These are phyloP conservation scores for Thyatira batis DNA, from an alignment of 2,888 invertebrate species.

Conservation along the genomic window DNA sequence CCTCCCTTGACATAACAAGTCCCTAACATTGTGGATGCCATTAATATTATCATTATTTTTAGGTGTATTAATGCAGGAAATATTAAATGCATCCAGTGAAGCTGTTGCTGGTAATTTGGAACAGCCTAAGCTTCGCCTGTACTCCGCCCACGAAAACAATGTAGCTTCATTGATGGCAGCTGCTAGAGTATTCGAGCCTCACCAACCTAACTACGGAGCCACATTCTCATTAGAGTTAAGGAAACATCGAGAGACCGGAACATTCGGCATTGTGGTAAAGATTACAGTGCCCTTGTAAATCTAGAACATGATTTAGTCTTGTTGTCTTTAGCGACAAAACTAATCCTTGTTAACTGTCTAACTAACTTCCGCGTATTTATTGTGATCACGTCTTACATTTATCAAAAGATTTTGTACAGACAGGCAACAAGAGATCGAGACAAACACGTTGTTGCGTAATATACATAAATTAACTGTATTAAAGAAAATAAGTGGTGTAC, in stretches of 20 bases:
- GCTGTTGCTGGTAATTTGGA: constrained; percentile 63
- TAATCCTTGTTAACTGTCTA: background rate
- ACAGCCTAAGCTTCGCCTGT: constrained; percentile 71
- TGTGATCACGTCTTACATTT: background rate
- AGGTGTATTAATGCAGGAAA: constrained; percentile 77
- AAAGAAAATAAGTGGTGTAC: no score
- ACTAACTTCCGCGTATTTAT: background rate
- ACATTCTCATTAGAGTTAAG: constrained; percentile 81
- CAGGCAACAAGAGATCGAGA: background rate
- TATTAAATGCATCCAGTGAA: constrained; percentile 69
- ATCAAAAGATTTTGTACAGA: background rate
- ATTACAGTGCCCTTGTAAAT: background rate
- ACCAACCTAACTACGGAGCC: constrained; percentile 82
- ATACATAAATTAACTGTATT: no score
- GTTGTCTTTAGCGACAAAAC: background rate
- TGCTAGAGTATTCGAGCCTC: constrained; percentile 77
- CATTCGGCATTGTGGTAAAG: constrained; percentile 74
- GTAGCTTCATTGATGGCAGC: constrained; percentile 82
- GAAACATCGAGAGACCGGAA: constrained; percentile 35
- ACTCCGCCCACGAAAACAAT: constrained; percentile 85
- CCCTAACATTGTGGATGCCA: background rate
- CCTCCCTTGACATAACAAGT: no score
- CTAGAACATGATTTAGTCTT: background rate
- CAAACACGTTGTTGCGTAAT: background rate
- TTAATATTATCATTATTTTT: no score